Base-by-base conservation (phyloP, 1,140 invertebrate genomes). In the Tigriopus japonicus region DNA sequence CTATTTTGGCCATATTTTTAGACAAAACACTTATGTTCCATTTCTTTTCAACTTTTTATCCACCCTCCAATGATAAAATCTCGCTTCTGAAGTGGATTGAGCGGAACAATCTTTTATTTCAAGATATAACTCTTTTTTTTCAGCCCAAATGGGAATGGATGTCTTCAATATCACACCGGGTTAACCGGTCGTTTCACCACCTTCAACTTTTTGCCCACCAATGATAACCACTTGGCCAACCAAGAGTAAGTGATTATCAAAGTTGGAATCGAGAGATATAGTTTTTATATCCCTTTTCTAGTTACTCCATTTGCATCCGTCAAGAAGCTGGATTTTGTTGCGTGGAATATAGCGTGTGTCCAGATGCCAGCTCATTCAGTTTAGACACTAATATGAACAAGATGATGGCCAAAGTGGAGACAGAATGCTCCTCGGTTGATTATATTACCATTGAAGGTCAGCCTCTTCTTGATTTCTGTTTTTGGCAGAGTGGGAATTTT, bases 131-230 rank as follows among this genome's bases (percentile, higher is more conserved):
- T n/a, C n/a, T 56, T 14, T 15, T 2, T 14, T 58, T 58, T 43
- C 55, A 58, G 55, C 15, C 55, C 55, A 14, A 23, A 23, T 12
- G 21, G 28, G 9, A 35, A 42, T 43, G 42, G 42, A 6, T 58
- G 55, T 19, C 55, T 58, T 17, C 55, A 58, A 40, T 58, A 28
- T 23, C 55, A 58, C 55, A 58, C 55, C 10, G 55, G 55, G 1
- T 15, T 40, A 6, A 17, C 55, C 10, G 55, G 55, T n/a, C 15
- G n/a, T 15, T 42, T 58, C 42, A 17, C n/a, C 14, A 58, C 28
- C 40, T 58, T 58, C 41, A 58, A 58, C 41, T 58, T 58, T 19
- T 17, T 35, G 10, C 21, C 21, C 28, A 24, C 28, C 14, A n/a
- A n/a, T 7, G n/a, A 58, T 6, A 23, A 58, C 9, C 55, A 58